phyloP scores from a whole-genome alignment of 2,888 invertebrate species.

The Eupeodes latifasciatus region DNA sequence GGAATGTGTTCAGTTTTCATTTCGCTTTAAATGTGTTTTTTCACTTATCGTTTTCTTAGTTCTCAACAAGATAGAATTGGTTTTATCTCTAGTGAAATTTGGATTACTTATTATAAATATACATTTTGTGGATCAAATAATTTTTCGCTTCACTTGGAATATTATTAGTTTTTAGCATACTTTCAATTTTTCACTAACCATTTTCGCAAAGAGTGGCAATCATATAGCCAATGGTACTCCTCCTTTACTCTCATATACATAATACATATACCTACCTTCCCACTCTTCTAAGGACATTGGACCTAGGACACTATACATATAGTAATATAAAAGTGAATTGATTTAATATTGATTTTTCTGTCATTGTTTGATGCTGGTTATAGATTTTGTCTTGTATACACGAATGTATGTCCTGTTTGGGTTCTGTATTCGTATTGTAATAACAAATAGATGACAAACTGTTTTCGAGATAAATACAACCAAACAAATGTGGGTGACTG shows the following conservation, averaged over 20 bases:
- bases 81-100: too few species aligned
- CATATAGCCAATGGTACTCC: not conserved
- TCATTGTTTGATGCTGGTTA: constrained; percentile 64
- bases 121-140: too few species aligned
- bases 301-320: constrained; percentile 55
- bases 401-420: not conserved
- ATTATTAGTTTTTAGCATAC: too few species aligned
- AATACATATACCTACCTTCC: not conserved
- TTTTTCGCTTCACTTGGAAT: too few species aligned
- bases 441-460: constrained; percentile 41
- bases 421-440: constrained; percentile 46
- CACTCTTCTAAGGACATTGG: constrained; percentile 53
- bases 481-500: constrained; percentile 32
- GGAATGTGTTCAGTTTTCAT: too few species aligned
- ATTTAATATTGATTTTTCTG: constrained; percentile 71
- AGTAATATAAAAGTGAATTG: constrained; percentile 52
- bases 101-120: too few species aligned
- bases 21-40: too few species aligned
- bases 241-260: not conserved
- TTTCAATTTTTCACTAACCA: too few species aligned
- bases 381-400: constrained; percentile 41
- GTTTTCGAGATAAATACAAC: constrained; percentile 21
- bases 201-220: not conserved
- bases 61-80: too few species aligned
- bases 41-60: too few species aligned